Base-by-base conservation (phyloP, 2,888 invertebrate genomes). In the Platerodrilus igneus region DNA sequence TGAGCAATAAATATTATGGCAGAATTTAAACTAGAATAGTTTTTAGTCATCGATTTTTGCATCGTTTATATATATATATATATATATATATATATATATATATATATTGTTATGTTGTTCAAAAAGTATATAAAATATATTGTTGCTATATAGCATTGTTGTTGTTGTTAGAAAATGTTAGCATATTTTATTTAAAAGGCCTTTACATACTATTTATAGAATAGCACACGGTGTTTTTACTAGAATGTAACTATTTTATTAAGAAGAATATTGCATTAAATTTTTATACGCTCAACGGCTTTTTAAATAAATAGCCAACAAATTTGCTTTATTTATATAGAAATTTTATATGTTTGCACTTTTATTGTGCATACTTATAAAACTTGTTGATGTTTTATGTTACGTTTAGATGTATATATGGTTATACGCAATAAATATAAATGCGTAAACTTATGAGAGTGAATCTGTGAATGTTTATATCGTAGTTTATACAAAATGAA, bases 101-200 rank as follows among this genome's bases (percentile, higher is more conserved):
- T n/a, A n/a, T n/a, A n/a, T n/a, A n/a, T 63, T 64, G 63, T 66
- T 66, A 66, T 63, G 65, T 66, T 66, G 39, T 46, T 42, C 36
- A 40, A 34, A 62, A 55, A 57, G 60, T 56, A 61, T 58, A 61
- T 62, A 62, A 60, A 58, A 64, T 63, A n/a, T n/a, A 65, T 64
- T 66, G 66, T 66, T 67, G 67, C 66, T 66, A 61, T 55, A 62
- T 64, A 64, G 65, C 59, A 58, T 66, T 62, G 62, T 66, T 66
- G 65, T 66, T 67, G 64, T 66, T 64, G 58, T 61, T 57, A 59
- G 53, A 45, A 37, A 29, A 41, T 35, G 41, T 37, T 36, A 41
- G 41, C 41, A 36, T 45, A 45, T 41, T 45, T 45, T 41, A 41
- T 45, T 45, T 41, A 45, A 41, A 45, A 41, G 45, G 41, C 45